Conservation (phyloP, 2,113 vertebrate genomes). For the Phylloscopus trochilus region DNA sequence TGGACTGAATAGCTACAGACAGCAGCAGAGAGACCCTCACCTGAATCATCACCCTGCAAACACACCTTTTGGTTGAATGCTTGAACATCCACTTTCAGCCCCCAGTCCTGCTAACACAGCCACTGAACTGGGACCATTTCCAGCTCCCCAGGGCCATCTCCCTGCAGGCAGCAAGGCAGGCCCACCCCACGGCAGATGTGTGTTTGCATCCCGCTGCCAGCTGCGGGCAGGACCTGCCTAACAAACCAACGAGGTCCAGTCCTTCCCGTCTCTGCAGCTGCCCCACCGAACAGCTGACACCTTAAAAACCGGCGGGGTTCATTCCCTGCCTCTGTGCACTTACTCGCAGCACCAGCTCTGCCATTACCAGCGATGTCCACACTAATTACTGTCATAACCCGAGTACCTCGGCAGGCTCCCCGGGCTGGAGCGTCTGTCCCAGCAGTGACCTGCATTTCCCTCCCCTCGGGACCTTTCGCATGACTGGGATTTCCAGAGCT, state of each 20-base stretch:
- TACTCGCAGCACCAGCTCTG: neutral
- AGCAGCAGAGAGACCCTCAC: neutral
- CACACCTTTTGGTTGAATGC: neutral
- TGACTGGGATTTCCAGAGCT: neutral
- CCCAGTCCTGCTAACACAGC: neutral
- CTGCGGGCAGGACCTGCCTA: neutral
- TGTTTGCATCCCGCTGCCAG: neutral
- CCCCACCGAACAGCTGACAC: neutral
- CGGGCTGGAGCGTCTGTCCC: neutral
- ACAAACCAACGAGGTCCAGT: neutral
- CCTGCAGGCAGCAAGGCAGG: neutral
- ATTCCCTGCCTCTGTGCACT: neutral
- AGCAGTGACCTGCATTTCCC: neutral
- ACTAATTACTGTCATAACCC: neutral
- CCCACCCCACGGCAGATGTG: fast-evolving
- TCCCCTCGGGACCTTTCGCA: neutral
- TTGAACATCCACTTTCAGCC: neutral
- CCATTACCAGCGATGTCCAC: neutral
- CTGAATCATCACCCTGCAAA: neutral
- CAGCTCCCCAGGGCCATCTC: neutral
- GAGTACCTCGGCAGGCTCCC: neutral
- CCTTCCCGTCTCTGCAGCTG: neutral
- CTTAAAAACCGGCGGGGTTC: slow-evolving; percentile 17
- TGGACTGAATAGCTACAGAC: neutral
- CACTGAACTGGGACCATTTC: neutral